Conservation (phyloP, 2,113 vertebrate species). For the Isurus oxyrinchus region DNA sequence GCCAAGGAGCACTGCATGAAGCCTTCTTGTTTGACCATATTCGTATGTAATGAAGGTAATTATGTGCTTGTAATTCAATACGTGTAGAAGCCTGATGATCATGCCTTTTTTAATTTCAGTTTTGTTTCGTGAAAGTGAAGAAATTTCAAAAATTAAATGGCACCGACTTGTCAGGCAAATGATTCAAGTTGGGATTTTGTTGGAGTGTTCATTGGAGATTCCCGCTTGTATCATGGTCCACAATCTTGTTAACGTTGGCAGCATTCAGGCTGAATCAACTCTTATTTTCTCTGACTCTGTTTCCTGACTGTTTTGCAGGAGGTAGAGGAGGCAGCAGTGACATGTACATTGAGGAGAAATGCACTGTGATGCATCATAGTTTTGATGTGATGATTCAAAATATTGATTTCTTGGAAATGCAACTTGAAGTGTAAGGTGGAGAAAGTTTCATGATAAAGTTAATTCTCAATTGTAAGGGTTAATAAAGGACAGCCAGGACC, state of each 20-base stretch:
- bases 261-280: background rate
- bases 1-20: background rate
- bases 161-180: background rate
- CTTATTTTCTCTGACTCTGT: background rate
- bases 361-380: background rate
- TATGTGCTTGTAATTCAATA: background rate
- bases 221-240: background rate
- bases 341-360: too few relatives aligned
- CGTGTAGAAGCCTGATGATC: background rate
- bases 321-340: background rate
- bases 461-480: background rate
- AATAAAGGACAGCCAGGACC: background rate
- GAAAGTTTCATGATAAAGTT: background rate
- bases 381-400: background rate
- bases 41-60: background rate
- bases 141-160: background rate
- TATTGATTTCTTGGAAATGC: background rate
- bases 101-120: too few relatives aligned
- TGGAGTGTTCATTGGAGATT: background rate
- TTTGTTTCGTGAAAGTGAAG: background rate
- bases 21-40: background rate
- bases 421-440: background rate
- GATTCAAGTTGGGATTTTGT: background rate
- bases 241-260: background rate
- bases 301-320: background rate